These are phyloP conservation scores for Columbina picui DNA, from an alignment of 2,113 vertebrate species.

Conservation along the genomic window DNA sequence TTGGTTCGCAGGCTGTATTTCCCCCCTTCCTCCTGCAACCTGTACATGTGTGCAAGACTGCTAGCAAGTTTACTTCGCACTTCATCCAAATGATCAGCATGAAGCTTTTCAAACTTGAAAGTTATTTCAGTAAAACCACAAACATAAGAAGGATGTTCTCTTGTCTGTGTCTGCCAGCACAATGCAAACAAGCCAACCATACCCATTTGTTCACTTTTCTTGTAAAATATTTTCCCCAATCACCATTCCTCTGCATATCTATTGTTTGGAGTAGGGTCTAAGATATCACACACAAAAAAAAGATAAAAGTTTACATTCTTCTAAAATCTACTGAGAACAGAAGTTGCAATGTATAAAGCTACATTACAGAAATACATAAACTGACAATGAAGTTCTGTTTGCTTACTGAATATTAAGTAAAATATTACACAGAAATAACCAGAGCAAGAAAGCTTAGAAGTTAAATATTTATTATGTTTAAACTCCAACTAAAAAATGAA, in stretches of 20 bases:
- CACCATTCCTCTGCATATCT: not conserved
- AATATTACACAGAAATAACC: constrained; percentile 25
- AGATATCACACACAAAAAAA: not conserved
- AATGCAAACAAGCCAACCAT: not conserved
- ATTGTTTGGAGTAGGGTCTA: not conserved
- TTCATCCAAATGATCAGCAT: not conserved
- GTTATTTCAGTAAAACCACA: not conserved
- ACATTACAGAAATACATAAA: not conserved
- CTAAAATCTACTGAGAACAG: not conserved
- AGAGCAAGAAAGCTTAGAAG: constrained; percentile 22
- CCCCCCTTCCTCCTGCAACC: not conserved
- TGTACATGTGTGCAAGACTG: not conserved
- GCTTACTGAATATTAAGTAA: not conserved
- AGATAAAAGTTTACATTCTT: not conserved
- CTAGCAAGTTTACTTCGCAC: not conserved
- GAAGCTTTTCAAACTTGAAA: not conserved
- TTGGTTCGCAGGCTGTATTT: not conserved
- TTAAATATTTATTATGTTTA: constrained; percentile 44
- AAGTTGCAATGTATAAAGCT: not conserved
- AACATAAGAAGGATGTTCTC: not conserved
- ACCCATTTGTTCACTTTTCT: not conserved
- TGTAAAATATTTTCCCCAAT: not conserved
- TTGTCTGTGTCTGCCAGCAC: not conserved
- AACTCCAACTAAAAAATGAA: not conserved
- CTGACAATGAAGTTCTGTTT: not conserved